These are phyloP conservation scores for Hypothenemus hampei DNA, from an alignment of 1,140 invertebrate species.

Conservation along the genomic window DNA sequence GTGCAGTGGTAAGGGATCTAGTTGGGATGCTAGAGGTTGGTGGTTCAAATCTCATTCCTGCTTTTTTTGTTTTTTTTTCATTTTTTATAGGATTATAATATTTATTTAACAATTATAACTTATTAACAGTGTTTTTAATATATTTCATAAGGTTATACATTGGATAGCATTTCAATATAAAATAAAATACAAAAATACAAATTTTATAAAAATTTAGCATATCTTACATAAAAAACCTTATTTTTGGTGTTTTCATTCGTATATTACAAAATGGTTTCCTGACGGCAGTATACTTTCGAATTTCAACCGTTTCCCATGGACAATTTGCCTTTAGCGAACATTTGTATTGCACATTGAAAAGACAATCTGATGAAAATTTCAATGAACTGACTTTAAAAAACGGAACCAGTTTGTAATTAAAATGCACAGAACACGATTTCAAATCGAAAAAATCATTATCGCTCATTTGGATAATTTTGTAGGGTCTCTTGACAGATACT, in stretches of 20 bases:
- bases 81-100: too few species aligned
- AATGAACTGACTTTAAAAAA: slow-evolving; percentile 7
- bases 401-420: slow-evolving; percentile 19
- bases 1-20: too few species aligned
- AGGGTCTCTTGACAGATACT: slow-evolving; percentile 16
- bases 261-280: not conserved
- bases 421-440: slow-evolving; percentile 11
- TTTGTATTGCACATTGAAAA: not conserved
- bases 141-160: too few species aligned
- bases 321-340: not conserved
- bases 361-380: not conserved
- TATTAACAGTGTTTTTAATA: too few species aligned
- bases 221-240: too few species aligned
- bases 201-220: too few species aligned
- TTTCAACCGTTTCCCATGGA: not conserved
- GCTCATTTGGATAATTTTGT: slow-evolving; percentile 24
- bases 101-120: too few species aligned
- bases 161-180: too few species aligned
- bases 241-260: not conserved
- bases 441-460: slow-evolving; percentile 20
- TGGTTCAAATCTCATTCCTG: too few species aligned
- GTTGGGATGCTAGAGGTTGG: too few species aligned
- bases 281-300: not conserved
- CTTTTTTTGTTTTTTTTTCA: too few species aligned
- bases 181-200: too few species aligned